Conservation (phyloP, 2,797 vertebrate species). For the Anomalospiza imberbis region DNA sequence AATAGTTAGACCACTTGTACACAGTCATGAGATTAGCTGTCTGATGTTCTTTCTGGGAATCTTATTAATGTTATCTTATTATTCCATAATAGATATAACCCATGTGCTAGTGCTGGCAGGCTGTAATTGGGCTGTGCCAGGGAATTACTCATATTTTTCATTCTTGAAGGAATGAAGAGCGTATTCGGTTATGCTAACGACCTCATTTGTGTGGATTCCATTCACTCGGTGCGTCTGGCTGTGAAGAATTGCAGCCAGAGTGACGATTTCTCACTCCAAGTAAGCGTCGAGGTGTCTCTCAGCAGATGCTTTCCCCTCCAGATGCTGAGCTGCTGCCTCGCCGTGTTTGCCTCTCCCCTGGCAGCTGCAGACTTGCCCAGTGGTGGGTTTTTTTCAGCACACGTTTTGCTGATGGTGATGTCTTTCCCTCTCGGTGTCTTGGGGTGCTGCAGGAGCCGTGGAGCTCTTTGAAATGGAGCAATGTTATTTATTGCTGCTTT, state of each 20-base stretch:
- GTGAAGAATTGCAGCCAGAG: conserved; percentile 39
- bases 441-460: not conserved
- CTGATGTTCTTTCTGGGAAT: conserved; percentile 64
- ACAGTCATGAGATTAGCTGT: not conserved
- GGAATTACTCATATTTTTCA: conserved; percentile 65
- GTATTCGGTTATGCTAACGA: conserved; percentile 63
- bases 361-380: not conserved
- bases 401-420: not conserved
- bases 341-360: not conserved
- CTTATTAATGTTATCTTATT: conserved; percentile 69
- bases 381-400: not conserved
- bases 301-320: not conserved
- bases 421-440: not conserved
- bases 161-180: conserved; percentile 56
- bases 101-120: conserved; percentile 21
- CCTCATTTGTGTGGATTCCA: conserved; percentile 66
- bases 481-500: not conserved
- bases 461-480: not conserved
- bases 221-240: conserved; percentile 34
- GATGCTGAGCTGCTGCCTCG: not conserved
- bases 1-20: not conserved
- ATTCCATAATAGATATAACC: conserved; percentile 68
- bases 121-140: conserved; percentile 67
- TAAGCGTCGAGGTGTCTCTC: not conserved
- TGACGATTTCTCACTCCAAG: conserved; percentile 43